phyloP scores from a whole-genome alignment of 2,888 invertebrate species.

The Tiliacea aurago region DNA sequence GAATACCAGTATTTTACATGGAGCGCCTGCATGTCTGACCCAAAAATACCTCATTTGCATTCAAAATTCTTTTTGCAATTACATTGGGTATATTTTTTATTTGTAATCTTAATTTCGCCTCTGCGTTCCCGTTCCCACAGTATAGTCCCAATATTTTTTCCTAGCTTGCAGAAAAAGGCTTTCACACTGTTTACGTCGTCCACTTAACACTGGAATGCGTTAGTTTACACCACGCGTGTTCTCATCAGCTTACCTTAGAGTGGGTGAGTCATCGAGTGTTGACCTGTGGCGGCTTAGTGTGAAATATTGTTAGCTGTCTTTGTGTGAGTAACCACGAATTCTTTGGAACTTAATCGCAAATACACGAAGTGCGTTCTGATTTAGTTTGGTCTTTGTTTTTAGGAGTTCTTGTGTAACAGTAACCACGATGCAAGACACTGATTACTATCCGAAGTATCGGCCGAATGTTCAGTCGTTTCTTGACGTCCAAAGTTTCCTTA shows the following conservation, averaged over 20 bases:
- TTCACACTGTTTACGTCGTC: constrained; percentile 62
- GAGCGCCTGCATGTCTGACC: neutral
- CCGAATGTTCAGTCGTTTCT: too few species aligned
- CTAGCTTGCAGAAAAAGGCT: constrained; percentile 1
- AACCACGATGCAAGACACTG: neutral
- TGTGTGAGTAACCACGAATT: constrained; percentile 62
- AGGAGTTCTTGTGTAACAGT: neutral
- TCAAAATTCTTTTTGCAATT: neutral
- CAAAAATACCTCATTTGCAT: neutral
- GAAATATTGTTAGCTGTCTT: constrained; percentile 58
- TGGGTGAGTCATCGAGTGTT: constrained; percentile 82
- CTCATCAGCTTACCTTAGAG: constrained; percentile 72
- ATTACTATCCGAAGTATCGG: too few species aligned
- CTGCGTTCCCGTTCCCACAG: neutral
- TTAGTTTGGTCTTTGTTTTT: constrained; percentile 20
- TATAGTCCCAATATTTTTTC: neutral
- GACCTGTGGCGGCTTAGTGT: constrained; percentile 73
- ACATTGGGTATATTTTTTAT: neutral
- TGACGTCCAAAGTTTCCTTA: too few species aligned
- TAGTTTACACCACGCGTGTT: constrained; percentile 55
- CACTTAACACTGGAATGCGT: constrained; percentile 62
- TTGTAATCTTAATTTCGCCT: neutral
- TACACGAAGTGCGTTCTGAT: constrained; percentile 48
- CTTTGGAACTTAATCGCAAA: constrained; percentile 59
- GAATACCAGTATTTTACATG: neutral